Percentiles rank a stretch among this genome's conserved stretches.
These are phyloP conservation scores for Noctua pronuba DNA, from an alignment of 2,888 invertebrate genomes.

Conservation along the genomic window DNA sequence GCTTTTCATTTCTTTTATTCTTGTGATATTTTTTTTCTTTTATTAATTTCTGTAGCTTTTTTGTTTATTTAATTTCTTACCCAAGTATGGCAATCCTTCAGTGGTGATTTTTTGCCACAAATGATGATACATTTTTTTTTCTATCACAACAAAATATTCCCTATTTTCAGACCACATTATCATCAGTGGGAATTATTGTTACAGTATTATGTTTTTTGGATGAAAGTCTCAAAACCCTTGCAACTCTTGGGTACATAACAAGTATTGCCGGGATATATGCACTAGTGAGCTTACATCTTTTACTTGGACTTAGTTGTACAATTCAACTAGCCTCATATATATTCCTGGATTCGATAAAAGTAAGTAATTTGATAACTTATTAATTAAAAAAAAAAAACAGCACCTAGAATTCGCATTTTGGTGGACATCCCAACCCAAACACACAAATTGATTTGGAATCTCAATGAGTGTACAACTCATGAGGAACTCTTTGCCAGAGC, in stretches of 20 bases:
- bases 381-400: background rate
- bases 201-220: slow-evolving; percentile 76
- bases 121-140: slow-evolving; percentile 19
- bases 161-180: slow-evolving; percentile 83
- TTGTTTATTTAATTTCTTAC: background rate
- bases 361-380: slow-evolving; percentile 68
- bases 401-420: background rate
- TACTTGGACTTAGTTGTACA: slow-evolving; percentile 72
- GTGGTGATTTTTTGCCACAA: background rate
- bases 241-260: slow-evolving; percentile 65
- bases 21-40: background rate
- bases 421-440: too few species aligned
- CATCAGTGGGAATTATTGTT: slow-evolving; percentile 83
- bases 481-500: background rate
- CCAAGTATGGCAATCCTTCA: background rate
- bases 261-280: slow-evolving; percentile 67
- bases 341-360: slow-evolving; percentile 72
- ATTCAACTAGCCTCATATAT: slow-evolving; percentile 69
- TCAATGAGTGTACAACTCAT: background rate
- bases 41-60: background rate
- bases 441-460: background rate
- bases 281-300: slow-evolving; percentile 71
- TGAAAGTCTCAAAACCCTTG: slow-evolving; percentile 68
- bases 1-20: background rate
- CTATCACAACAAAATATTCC: slow-evolving; percentile 62